Conservation (phyloP, 2,888 invertebrate genomes). For the Eupithecia pulchellata region DNA sequence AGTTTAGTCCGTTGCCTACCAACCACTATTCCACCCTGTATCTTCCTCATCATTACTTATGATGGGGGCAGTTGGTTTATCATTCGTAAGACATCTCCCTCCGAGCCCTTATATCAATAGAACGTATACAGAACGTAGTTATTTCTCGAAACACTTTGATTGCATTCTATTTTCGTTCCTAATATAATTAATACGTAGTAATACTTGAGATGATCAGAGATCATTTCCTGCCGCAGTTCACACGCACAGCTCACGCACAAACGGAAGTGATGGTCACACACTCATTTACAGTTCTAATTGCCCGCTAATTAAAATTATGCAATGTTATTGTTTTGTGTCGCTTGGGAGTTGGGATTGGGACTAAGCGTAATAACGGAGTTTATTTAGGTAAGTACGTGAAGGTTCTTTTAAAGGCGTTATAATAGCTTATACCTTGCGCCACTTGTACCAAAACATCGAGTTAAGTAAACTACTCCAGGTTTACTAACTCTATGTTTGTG, state of each 20-base stretch:
- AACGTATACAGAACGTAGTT: background rate
- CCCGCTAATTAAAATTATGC: constrained; percentile 66
- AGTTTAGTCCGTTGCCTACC: no score
- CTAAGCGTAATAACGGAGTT: constrained; percentile 17
- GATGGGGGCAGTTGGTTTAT: no score
- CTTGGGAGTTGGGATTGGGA: constrained; percentile 30
- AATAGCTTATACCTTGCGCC: no score
- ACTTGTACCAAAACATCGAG: no score
- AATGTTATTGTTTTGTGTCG: constrained; percentile 57
- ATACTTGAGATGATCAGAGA: no score
- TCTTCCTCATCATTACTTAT: no score
- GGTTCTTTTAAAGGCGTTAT: background rate
- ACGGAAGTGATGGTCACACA: constrained; percentile 54
- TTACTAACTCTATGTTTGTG: no score
- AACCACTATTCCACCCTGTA: no score
- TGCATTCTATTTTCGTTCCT: background rate
- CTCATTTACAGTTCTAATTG: constrained; percentile 71
- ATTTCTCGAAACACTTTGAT: background rate
- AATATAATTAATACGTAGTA: no score
- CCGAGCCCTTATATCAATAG: no score
- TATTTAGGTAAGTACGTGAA: background rate
- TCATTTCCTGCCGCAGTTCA: constrained; percentile 23
- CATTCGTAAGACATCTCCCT: no score
- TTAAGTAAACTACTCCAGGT: no score
- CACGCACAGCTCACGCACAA: constrained; percentile 36